Evolutionary conservation across 2,113 vertebrate genomes (phyloP).

Genomic region (Fregata magnificens): DNA sequence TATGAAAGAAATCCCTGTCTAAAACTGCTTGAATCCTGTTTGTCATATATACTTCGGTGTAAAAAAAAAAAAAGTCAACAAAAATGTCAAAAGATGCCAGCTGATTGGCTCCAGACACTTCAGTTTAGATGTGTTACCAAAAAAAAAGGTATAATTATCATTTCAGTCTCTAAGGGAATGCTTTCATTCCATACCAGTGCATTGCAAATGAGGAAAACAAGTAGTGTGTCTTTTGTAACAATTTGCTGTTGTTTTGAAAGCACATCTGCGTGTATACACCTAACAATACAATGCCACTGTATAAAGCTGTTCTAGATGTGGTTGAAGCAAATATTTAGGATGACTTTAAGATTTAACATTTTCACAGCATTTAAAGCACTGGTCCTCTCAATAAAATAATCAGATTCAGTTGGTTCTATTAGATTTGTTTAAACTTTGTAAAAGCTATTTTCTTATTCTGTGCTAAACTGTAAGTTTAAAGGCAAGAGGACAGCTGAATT

Average conservation of each 20-base stretch:
- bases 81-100: not conserved
- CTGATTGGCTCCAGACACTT: not conserved
- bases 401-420: not conserved
- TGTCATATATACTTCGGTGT: not conserved
- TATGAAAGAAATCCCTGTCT: not conserved
- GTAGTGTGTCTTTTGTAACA: not conserved
- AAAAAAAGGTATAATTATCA: slow-evolving; percentile 10
- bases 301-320: not conserved
- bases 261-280: not conserved
- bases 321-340: not conserved
- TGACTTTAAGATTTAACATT: not conserved
- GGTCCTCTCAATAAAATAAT: not conserved
- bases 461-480: not conserved
- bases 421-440: not conserved
- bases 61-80: not conserved
- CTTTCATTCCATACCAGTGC: not conserved
- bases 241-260: slow-evolving; percentile 16
- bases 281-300: not conserved
- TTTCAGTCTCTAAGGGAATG: not conserved
- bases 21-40: slow-evolving; percentile 35
- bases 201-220: not conserved
- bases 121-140: not conserved
- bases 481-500: not conserved
- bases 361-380: not conserved
- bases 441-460: not conserved